Percentiles rank a stretch among this genome's conserved stretches.
Evolutionary conservation across 2,113 vertebrate genomes (phyloP).

Genomic region (Pogonocichla stellata): DNA sequence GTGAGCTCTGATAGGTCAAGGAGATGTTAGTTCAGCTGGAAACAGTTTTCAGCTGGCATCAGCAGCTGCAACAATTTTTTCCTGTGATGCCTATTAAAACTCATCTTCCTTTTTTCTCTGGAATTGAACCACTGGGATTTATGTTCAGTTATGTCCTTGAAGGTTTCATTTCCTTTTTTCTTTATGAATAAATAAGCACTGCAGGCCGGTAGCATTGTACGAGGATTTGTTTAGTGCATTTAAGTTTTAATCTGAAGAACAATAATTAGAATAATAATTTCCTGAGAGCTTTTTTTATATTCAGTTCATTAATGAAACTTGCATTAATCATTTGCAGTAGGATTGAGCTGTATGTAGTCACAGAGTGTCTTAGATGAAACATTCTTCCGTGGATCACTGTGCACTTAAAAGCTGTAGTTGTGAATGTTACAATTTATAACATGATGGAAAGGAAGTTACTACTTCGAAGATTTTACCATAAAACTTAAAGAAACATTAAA

Average conservation of each 20-base stretch:
- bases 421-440: neutral
- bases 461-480: neutral
- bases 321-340: neutral
- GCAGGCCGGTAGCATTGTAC: neutral
- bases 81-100: neutral
- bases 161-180: neutral
- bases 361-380: neutral
- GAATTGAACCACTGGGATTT: neutral
- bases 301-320: neutral
- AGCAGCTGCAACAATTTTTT: neutral
- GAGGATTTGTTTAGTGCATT: neutral
- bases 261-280: neutral
- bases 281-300: neutral
- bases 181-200: neutral
- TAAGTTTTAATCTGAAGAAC: conserved; percentile 8
- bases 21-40: conserved; percentile 39
- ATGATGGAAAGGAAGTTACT: neutral
- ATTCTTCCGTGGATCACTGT: neutral
- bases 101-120: neutral
- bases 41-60: neutral
- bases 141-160: neutral
- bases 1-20: neutral
- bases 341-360: neutral
- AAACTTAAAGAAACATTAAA: neutral
- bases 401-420: neutral